Percentiles rank a stretch among this genome's conserved stretches.
Evolutionary conservation across 2,113 vertebrate species (phyloP).

Genomic region (Zosterops japonicus): DNA sequence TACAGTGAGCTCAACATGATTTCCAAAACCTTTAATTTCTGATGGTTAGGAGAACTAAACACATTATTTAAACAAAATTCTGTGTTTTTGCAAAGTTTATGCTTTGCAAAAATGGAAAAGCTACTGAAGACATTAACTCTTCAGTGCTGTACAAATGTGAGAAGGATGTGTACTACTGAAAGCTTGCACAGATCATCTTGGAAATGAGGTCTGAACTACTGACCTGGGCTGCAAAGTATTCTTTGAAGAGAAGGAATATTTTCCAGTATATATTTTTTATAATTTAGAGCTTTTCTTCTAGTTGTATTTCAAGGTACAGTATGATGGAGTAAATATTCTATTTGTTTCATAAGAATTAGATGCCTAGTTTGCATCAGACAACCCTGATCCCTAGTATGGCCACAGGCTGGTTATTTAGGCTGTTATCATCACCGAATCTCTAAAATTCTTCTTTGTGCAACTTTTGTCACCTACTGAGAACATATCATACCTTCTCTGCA

Average conservation of each 20-base stretch:
- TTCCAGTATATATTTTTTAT: not conserved
- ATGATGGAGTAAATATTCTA: not conserved
- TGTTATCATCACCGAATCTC: not conserved
- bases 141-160: not conserved
- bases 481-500: not conserved
- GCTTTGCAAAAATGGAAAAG: not conserved
- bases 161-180: not conserved
- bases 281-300: not conserved
- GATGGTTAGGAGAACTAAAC: conserved; percentile 62
- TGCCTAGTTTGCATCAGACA: not conserved
- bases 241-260: not conserved
- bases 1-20: conserved; percentile 48
- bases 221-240: not conserved
- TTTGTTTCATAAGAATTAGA: not conserved
- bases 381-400: not conserved
- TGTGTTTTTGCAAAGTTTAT: conserved; percentile 27
- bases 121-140: not conserved
- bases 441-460: not conserved
- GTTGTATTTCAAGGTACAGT: not conserved
- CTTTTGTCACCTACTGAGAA: not conserved
- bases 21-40: conserved; percentile 71
- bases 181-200: not conserved
- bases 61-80: conserved; percentile 37
- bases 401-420: not conserved
- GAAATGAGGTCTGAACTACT: not conserved